Conservation (phyloP, 2,113 vertebrate species). For the Cettia cetti region DNA sequence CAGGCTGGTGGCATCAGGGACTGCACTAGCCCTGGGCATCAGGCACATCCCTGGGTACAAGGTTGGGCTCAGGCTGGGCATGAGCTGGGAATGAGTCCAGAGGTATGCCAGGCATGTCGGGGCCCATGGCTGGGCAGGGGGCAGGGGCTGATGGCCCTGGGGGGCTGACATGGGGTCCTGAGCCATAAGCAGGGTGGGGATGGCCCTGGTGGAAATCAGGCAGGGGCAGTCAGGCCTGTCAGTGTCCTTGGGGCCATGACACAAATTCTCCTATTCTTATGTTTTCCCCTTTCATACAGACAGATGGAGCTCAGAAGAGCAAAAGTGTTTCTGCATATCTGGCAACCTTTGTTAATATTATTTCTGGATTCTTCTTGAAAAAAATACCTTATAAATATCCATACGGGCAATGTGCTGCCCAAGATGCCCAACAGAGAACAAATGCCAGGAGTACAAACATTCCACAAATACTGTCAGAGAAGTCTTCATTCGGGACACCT, state of each 20-base stretch:
- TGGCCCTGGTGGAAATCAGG: neutral
- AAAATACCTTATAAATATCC: neutral
- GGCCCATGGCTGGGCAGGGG: neutral
- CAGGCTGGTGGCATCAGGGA: neutral
- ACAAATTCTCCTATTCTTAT: neutral
- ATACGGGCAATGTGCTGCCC: neutral
- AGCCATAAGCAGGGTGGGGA: neutral
- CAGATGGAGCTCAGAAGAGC: neutral
- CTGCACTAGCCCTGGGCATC: neutral
- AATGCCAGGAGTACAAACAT: neutral
- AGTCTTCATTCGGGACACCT: slow-evolving; percentile 56
- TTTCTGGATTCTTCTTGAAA: slow-evolving; percentile 5
- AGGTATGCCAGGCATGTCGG: rapidly evolving
- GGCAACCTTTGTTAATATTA: neutral
- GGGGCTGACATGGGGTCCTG: neutral
- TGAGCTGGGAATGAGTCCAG: neutral
- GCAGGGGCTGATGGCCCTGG: neutral
- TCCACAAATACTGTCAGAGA: slow-evolving; percentile 21
- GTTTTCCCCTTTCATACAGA: neutral
- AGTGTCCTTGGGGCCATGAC: neutral
- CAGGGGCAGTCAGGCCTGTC: neutral
- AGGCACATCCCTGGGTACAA: rapidly evolving
- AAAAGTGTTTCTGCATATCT: neutral
- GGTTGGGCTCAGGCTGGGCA: rapidly evolving
- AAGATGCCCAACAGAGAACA: neutral